Base-by-base conservation (phyloP, 1,140 invertebrate genomes). In the Gonatopus flavifemur region DNA sequence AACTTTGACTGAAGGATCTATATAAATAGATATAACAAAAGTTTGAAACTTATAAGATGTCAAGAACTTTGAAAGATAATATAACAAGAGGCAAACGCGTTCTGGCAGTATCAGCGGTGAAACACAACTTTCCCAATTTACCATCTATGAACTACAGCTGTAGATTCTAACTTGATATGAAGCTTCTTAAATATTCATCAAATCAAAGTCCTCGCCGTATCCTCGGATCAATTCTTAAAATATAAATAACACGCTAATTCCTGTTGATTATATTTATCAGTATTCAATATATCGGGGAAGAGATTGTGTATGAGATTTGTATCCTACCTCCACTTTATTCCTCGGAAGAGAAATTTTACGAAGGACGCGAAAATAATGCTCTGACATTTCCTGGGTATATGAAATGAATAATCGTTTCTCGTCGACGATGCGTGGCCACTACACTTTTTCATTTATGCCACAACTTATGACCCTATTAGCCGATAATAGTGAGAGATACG, bases 41-140 rank as follows among this genome's bases (percentile, higher is more conserved):
- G 62, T 68, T 67, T 12, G 40, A 48, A 66, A 64, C 55, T 67
- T 65, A 65, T 65, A 68, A 67, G 64, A 66, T 64, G 62, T 68
- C 66, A 67, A 48, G 48, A 66, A 68, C 53, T 68, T 68, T 65
- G 60, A 41, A 63, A 66, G 66, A 68, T 67, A 67, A 67, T 67
- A 60, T 62, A 67, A 59, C 62, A 57, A 57, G 66, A 62, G 57
- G 51, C 53, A 54, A 64, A 60, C 52, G 52, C 44, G 47, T 38
- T 40, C 54, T 55, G 57, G 50, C 54, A 57, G 40, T 37, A 24
- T 20, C 39, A 33, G 20, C 32, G 41, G 21, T 31, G 33, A 38
- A n/a, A 15, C 21, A 31, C 60, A 67, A 69, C 65, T 69, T 69
- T 69, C 61, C 60, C 65, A 67, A 69, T 69, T 67, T 67, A 52